These are phyloP conservation scores for Acanthisitta chloris DNA, from an alignment of 2,113 vertebrate species.

Conservation along the genomic window DNA sequence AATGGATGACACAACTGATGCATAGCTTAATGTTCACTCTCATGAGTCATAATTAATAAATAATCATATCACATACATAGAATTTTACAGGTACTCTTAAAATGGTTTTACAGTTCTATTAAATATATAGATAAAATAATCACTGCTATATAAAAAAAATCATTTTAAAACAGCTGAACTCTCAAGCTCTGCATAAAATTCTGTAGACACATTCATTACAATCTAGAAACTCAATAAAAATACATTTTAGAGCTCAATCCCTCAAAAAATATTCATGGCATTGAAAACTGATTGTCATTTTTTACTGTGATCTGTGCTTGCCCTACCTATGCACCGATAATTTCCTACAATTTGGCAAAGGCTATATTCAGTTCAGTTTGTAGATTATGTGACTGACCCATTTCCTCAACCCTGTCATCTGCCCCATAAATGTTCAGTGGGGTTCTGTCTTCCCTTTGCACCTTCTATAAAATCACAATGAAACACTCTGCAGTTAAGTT, in stretches of 20 bases:
- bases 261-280: slow-evolving; percentile 32
- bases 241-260: slow-evolving; percentile 46
- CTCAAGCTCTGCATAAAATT: slow-evolving; percentile 58
- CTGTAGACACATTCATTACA: slow-evolving; percentile 50
- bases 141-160: slow-evolving; percentile 72
- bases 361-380: background rate
- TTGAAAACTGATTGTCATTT: slow-evolving; percentile 45
- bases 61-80: slow-evolving; percentile 63
- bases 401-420: background rate
- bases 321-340: background rate
- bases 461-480: background rate
- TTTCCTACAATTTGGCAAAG: background rate
- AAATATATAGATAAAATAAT: slow-evolving; percentile 74
- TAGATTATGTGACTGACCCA: background rate
- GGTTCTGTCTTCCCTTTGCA: background rate
- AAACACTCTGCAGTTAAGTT: background rate
- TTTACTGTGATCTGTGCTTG: background rate
- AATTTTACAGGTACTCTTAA: slow-evolving; percentile 67
- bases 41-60: slow-evolving; percentile 70
- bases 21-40: slow-evolving; percentile 58
- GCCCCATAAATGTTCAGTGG: background rate
- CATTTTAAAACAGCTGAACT: slow-evolving; percentile 59
- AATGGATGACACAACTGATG: background rate
- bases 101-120: slow-evolving; percentile 67
- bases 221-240: slow-evolving; percentile 49